Evolutionary conservation across 2,888 invertebrate genomes (phyloP).

Genomic region (Clitarchus hookeri): DNA sequence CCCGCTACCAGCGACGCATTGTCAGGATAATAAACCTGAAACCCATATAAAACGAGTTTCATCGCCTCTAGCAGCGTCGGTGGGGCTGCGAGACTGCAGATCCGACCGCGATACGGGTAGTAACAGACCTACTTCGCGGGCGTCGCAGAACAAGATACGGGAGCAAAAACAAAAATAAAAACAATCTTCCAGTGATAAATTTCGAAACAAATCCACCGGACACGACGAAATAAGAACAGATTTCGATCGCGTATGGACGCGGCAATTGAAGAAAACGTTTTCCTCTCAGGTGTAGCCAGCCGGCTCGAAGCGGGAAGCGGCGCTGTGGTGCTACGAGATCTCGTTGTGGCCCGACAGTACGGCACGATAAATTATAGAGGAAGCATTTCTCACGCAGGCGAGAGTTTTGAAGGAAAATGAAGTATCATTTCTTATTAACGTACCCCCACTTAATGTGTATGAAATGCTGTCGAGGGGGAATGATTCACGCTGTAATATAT

Average conservation of each 20-base stretch:
- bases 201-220: conserved; percentile 8
- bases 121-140: neutral
- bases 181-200: neutral
- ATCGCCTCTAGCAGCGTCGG: neutral
- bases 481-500: neutral
- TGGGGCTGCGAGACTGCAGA: neutral
- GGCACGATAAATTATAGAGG: neutral
- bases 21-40: conserved; percentile 14
- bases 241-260: neutral
- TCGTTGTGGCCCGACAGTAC: neutral
- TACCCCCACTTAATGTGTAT: neutral
- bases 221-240: neutral
- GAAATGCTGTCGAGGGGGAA: neutral
- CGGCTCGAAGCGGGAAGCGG: neutral
- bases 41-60: neutral
- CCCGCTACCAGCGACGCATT: neutral
- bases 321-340: too few species aligned
- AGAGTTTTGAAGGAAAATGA: conserved; percentile 9
- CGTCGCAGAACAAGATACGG: neutral
- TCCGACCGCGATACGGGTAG: neutral
- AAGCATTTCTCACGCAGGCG: neutral
- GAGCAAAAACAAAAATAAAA: neutral
- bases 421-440: conserved; percentile 10
- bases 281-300: neutral
- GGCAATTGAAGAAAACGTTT: neutral